A percentile compares a stretch with the other conserved stretches of the same genome.
These are phyloP conservation scores for Choristoneura rosaceana DNA, from an alignment of 2,888 invertebrate species.

Conservation along the genomic window DNA sequence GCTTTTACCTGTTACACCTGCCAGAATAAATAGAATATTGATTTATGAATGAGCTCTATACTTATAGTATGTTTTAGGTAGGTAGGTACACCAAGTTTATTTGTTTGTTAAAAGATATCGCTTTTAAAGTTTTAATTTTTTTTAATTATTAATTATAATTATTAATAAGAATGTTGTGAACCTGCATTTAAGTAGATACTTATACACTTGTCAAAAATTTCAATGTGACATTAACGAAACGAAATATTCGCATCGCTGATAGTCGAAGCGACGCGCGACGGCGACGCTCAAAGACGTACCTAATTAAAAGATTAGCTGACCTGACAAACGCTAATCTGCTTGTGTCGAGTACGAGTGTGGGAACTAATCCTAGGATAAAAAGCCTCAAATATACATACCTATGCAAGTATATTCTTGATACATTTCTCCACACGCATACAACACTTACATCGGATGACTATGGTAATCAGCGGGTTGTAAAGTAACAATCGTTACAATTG, in stretches of 20 bases:
- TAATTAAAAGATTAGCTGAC: conserved; percentile 66
- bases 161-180: conserved; percentile 1
- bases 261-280: conserved; percentile 43
- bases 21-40: too few species aligned
- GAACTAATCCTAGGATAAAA: conserved; percentile 66
- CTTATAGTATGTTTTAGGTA: too few species aligned
- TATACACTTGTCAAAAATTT: too few species aligned
- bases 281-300: conserved; percentile 53
- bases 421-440: conserved; percentile 1
- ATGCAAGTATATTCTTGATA: conserved; percentile 12
- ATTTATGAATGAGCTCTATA: too few species aligned
- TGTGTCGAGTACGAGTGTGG: conserved; percentile 48
- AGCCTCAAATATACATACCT: conserved; percentile 52
- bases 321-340: conserved; percentile 64
- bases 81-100: too few species aligned
- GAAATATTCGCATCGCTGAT: conserved; percentile 41
- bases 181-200: not conserved
- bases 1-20: too few species aligned
- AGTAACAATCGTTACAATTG: conserved; percentile 6
- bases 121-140: too few species aligned
- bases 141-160: too few species aligned
- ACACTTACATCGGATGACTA: conserved; percentile 7
- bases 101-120: too few species aligned
- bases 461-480: conserved; percentile 21
- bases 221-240: conserved; percentile 42